Conservation (phyloP, 2,888 invertebrate genomes). For the Nomada ferruginata region DNA sequence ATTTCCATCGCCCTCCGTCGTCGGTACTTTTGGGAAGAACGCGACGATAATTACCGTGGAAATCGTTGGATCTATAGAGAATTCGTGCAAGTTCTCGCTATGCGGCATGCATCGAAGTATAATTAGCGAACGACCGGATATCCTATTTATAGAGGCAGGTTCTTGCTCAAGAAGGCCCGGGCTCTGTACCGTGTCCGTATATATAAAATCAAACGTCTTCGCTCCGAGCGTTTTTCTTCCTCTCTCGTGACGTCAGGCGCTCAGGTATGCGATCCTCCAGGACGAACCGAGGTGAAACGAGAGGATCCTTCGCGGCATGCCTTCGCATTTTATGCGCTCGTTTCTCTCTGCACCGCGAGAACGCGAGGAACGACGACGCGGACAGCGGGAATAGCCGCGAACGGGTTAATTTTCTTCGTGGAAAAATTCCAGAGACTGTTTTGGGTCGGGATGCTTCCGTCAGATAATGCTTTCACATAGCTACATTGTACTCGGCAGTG, state of each 20-base stretch:
- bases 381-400: conserved; percentile 15
- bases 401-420: conserved; percentile 48
- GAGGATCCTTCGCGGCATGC: conserved; percentile 55
- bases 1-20: no score
- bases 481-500: no score
- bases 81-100: conserved; percentile 54
- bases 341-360: conserved; percentile 38
- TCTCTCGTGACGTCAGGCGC: conserved; percentile 62
- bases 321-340: conserved; percentile 61
- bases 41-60: conserved; percentile 44
- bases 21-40: not conserved
- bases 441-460: not conserved
- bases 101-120: conserved; percentile 75
- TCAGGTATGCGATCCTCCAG: conserved; percentile 68
- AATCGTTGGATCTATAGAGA: conserved; percentile 35
- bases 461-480: not conserved
- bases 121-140: conserved; percentile 81
- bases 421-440: conserved; percentile 40
- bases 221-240: conserved; percentile 51
- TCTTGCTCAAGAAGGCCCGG: conserved; percentile 68
- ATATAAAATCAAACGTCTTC: conserved; percentile 62
- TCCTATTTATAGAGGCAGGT: conserved; percentile 72
- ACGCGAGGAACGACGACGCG: conserved; percentile 5
- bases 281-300: conserved; percentile 52
- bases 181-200: conserved; percentile 54